Evolutionary conservation across 2,113 vertebrate species (phyloP), one percentile per base, ranked within the genome.

Genomic region (Papio anubis): DNA sequence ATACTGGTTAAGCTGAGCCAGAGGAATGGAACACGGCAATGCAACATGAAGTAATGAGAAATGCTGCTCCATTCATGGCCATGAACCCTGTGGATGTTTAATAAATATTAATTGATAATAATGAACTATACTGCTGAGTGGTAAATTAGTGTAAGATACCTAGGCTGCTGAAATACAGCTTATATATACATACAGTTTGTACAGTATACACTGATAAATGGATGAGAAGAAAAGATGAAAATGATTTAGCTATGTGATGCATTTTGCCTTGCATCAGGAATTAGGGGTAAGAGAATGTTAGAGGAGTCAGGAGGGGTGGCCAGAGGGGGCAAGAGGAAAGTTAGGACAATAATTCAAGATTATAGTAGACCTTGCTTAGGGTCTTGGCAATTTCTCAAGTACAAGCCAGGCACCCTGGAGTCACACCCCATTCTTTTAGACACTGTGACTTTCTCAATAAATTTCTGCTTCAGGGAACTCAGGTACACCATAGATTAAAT

Each of bases 61-160:
- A 87, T 6, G 10, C 81, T 85, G 88, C 50, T 76, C 81, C 75
- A 68, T 82, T 88, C 88, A 73, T 8, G 93, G 59, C 32, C 35
- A n/a, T 48, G 90, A 82, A 76, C 66, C 12, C 66, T 40, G 48
- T 72, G 35, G 52, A 50, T 85, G 73, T 59, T 81, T 95, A 97
- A 92, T 94, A 97, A 97, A 96, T 96, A 88, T 85, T 95, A 96
- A 96, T 55, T 96, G 75, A 75, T 96, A 92, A 91, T 95, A 92
- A 97, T 86, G 90, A 94, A 96, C 35, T 35, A 70, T 1, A 93
- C 23, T 55, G 27, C 9, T 50, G 38, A 45, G 80, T 64, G 78
- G 40, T 85, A 96, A 96, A 93, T 81, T 79, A 79, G 59, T 13
- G 30, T 40, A 20, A 94, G 61, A 57, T n/a, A 70, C 38, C 73